Evolutionary conservation across 2,797 vertebrate species (phyloP), one percentile per base, ranked within the genome.

Genomic region (Tokudaia tokunoshimensis): DNA sequence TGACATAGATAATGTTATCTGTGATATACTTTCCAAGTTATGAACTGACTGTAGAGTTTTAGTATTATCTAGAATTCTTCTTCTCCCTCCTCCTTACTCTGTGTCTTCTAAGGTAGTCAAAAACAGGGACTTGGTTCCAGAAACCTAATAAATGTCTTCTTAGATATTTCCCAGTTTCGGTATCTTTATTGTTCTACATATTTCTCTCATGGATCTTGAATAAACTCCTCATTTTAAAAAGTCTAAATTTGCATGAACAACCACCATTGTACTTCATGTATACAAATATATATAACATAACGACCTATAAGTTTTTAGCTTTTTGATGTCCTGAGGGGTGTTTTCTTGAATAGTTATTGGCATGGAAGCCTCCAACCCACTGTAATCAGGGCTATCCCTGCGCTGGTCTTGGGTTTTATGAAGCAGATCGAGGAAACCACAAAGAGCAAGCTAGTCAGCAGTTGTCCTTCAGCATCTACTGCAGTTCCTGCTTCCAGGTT

Each of bases 111-210:
- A 83, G 37, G 41, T 55, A 59, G 50, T 91, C 13, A 89, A 93
- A 93, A 94, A 20, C 37, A 55, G 11, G 4, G 20, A 90, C 29
- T 75, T 86, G 50, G 91, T 67, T 82, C 31, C 26, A 91, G 86
- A 89, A 88, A 96, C 37, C 6, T 88, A 93, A 88, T 90, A 88
- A 79, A 83, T 81, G 44, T 80, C 55, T 61, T 82, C 41, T 85
- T 52, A 94, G 65, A 14, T 89, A 6, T 17, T 96, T 76, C 82
- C 50, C 14, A 89, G 19, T 94, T 91, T 94, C 75, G 84, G 55
- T 26, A 47, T 72, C 89, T 92, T 94, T 94, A 37, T 74, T 14
- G 50, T 80, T 75, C 31, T 86, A 31, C 14, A 34, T n/a, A 92
- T 89, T 87, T 91, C 6, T 72, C 20, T 20, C 34, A 74, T 72